phyloP scores from a whole-genome alignment of 2,888 invertebrate genomes.

The Brachynemurus nebulosus region DNA sequence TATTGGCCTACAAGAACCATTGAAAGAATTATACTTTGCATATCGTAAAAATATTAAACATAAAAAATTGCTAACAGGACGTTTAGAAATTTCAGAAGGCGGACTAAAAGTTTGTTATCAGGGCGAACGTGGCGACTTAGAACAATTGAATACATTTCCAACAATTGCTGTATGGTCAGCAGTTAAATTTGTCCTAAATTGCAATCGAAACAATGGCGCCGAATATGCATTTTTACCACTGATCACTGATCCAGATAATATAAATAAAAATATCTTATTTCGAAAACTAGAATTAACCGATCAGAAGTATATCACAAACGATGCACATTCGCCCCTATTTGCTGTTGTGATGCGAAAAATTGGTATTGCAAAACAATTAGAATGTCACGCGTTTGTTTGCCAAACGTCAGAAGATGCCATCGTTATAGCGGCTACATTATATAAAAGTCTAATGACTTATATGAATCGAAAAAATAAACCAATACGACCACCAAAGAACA shows the following conservation, averaged over 20 bases:
- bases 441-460: slow-evolving; percentile 74
- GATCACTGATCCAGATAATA: slow-evolving; percentile 66
- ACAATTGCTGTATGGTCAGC: slow-evolving; percentile 91
- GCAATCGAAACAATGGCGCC: slow-evolving; percentile 37
- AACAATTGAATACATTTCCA: slow-evolving; percentile 68
- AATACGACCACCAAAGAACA: slow-evolving; percentile 48
- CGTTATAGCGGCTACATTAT: slow-evolving; percentile 80
- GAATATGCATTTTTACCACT: slow-evolving; percentile 72
- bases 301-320: slow-evolving; percentile 40
- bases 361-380: slow-evolving; percentile 62
- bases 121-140: slow-evolving; percentile 45
- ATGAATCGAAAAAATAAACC: slow-evolving; percentile 42
- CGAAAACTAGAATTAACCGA: slow-evolving; percentile 38
- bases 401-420: slow-evolving; percentile 82
- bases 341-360: slow-evolving; percentile 79
- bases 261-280: slow-evolving; percentile 58
- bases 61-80: slow-evolving; percentile 40
- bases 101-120: slow-evolving; percentile 62
- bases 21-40: slow-evolving; percentile 56
- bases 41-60: slow-evolving; percentile 41
- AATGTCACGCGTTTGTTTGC: slow-evolving; percentile 86
- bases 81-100: slow-evolving; percentile 49
- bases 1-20: slow-evolving; percentile 66
- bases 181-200: slow-evolving; percentile 64
- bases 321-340: slow-evolving; percentile 68